Evolutionary conservation across 2,113 vertebrate genomes (phyloP), one percentile per base, ranked within the genome.

Genomic region (Loxodonta africana): DNA sequence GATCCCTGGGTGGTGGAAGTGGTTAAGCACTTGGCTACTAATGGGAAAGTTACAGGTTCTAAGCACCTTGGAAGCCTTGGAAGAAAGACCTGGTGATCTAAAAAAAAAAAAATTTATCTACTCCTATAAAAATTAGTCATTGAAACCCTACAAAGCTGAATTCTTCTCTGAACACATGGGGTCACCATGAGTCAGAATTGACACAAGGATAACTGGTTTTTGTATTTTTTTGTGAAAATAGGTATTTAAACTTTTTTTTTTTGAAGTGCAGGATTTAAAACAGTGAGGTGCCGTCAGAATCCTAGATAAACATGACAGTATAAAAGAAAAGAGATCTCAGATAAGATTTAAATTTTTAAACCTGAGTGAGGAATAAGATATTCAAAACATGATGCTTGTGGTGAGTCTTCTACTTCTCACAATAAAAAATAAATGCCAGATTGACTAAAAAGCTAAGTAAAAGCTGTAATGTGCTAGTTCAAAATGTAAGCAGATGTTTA

Each of bases 401-500:
- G 20, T 71, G 8, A 71, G 10, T 78, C n/a, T 37, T 1, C 73
- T 51, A 81, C 7, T 2, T 30, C 14, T 82, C 33, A 53, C 44
- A 89, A 63, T 5, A 73, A 76, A 41, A 90, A 89, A 53, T 76
- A 85, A 77, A 63, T 48, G 63, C 0, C 44, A 73, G 20, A 33
- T 44, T 33, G 10, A 41, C 37, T 87, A 25, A 74, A 60, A 90
- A 65, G 8, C 20, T 60, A 92, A 69, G 4, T 28, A 53, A 81
- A 78, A 44, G 15, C 30, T 53, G 2, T 63, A 53, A 82, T 1
- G n/a, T 63, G 21, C 12, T 69, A 84, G 21, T 15, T 84, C 25
- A 95, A 94, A 30, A 90, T 8, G 65, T 76, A 82, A 76, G 1
- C 17, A 95, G 94, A 57, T 71, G 7, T 67, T 88, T 80, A 83